phyloP scores from a whole-genome alignment of 2,113 vertebrate genomes.

The Cynoglossus semilaevis region DNA sequence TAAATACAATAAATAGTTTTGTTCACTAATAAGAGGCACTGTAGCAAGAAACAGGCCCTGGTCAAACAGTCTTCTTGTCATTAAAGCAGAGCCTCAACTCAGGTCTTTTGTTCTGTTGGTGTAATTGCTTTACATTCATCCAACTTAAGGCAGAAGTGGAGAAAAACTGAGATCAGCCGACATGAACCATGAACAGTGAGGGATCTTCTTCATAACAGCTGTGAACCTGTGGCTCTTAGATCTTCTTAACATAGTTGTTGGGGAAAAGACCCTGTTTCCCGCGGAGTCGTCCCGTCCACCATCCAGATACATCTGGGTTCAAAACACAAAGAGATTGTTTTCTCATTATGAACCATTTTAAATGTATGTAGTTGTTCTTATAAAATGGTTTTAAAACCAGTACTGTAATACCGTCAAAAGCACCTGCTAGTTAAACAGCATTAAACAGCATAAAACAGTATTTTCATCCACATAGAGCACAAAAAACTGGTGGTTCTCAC shows the following conservation, averaged over 20 bases:
- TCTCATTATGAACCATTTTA: not conserved
- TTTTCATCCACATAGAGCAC: too few relatives aligned
- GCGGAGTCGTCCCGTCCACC: constrained; percentile 94
- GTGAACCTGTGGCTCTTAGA: constrained; percentile 72
- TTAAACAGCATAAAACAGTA: too few relatives aligned
- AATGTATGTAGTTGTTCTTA: too few relatives aligned
- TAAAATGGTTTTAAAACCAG: too few relatives aligned
- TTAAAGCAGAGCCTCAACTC: constrained; percentile 41
- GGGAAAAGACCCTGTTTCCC: constrained; percentile 98
- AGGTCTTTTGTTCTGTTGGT: constrained; percentile 39
- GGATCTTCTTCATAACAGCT: not conserved
- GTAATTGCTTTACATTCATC: constrained; percentile 40
- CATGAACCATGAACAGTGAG: too few relatives aligned
- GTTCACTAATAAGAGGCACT: constrained; percentile 74
- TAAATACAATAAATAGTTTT: constrained; percentile 99
- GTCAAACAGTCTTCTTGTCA: constrained; percentile 56
- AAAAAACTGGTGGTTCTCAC: too few relatives aligned
- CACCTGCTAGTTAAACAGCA: too few relatives aligned
- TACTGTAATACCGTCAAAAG: too few relatives aligned
- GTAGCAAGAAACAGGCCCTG: constrained; percentile 49
- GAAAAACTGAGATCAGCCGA: constrained; percentile 11
- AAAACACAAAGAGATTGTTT: fast-evolving
- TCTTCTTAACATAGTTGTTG: constrained; percentile 96
- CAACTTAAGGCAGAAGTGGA: constrained; percentile 44
- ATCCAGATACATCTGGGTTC: constrained; percentile 87